A percentile compares a stretch with the other conserved stretches of the same genome.
Conservation (phyloP, 53 echinoderm and acorn worm genomes). For the Hippasteria phrygiana region DNA sequence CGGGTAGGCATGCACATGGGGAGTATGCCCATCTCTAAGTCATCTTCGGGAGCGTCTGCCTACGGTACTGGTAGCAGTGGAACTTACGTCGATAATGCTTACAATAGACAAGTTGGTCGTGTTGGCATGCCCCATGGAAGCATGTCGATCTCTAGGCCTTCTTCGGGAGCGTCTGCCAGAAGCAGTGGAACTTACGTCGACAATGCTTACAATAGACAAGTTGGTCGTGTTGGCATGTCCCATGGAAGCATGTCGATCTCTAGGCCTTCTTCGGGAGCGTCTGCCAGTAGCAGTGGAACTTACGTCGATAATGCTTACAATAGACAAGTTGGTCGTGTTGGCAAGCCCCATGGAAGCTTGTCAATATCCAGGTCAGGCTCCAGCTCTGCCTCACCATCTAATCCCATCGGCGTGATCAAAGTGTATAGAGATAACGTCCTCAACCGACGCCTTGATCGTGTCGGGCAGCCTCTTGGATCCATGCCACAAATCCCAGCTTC, state of each 20-base stretch:
- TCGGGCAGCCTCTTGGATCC: slow-evolving; percentile 52
- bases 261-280: too few species aligned
- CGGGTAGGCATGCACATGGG: slow-evolving; percentile 58
- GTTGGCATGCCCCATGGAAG: background rate
- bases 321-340: slow-evolving; percentile 27
- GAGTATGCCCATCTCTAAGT: slow-evolving; percentile 56
- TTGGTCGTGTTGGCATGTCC: too few species aligned
- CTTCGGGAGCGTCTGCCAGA: background rate
- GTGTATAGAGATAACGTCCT: slow-evolving; percentile 57
- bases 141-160: slow-evolving; percentile 14
- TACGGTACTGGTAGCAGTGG: background rate
- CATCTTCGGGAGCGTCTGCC: background rate
- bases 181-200: too few species aligned
- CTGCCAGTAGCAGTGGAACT: background rate
- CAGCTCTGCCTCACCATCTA: too few species aligned
- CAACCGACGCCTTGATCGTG: slow-evolving; percentile 63
- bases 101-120: slow-evolving; percentile 46
- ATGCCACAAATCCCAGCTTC: background rate
- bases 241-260: too few species aligned
- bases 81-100: slow-evolving; percentile 65
- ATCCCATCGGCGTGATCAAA: too few species aligned
- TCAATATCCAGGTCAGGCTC: background rate
- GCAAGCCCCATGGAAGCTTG: background rate
- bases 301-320: slow-evolving; percentile 73
- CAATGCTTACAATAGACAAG: too few species aligned